A percentile compares a stretch with the other conserved stretches of the same genome.
Conservation (phyloP, 2,113 vertebrate genomes). For the Nothoprocta perdicaria region DNA sequence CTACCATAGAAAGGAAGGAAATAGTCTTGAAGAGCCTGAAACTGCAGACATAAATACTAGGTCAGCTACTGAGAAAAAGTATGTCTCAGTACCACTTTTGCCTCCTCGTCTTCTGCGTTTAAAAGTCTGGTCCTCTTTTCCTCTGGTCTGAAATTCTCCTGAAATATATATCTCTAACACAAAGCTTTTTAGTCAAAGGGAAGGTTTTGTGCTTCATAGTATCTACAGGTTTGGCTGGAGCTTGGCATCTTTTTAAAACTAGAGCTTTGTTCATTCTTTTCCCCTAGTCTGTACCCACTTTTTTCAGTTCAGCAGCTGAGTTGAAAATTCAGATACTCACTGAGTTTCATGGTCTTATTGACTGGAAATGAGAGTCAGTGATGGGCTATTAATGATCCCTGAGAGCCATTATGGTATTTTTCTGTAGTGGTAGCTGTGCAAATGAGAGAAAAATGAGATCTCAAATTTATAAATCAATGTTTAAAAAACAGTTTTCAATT, state of each 20-base stretch:
- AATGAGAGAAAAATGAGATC: not conserved
- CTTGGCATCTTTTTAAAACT: not conserved
- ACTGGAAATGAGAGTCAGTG: not conserved
- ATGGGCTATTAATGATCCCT: not conserved
- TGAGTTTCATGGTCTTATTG: not conserved
- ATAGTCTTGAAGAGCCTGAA: not conserved
- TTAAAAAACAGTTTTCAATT: not conserved
- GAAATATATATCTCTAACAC: fast-evolving
- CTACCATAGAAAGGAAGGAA: not conserved
- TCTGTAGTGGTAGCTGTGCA: not conserved
- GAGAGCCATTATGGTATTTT: not conserved
- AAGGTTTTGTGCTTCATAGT: not conserved
- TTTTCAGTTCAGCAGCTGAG: not conserved
- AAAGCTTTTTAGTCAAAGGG: not conserved
- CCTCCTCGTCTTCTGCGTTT: not conserved
- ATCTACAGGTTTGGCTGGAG: not conserved
- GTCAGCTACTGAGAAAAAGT: not conserved
- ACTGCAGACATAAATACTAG: not conserved
- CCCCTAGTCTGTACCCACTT: not conserved
- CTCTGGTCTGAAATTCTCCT: not conserved
- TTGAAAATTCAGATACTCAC: not conserved
- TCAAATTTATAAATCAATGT: not conserved
- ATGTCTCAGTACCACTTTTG: not conserved
- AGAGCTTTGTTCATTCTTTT: not conserved
- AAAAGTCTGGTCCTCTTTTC: not conserved